Conservation (phyloP, 2,113 vertebrate species). For the Barnardius zonarius region DNA sequence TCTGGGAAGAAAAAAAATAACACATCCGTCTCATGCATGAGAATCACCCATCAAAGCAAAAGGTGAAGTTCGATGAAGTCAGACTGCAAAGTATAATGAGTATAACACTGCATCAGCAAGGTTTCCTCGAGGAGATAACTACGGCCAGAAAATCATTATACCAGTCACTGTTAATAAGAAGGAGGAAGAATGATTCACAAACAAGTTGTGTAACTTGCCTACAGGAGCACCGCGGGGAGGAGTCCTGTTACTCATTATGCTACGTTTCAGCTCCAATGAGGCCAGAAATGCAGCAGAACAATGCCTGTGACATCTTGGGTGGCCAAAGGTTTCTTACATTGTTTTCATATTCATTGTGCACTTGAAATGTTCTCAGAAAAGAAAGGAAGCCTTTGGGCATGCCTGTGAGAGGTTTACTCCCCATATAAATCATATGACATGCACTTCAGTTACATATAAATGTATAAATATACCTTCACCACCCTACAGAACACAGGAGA, state of each 20-base stretch:
- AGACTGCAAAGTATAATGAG: neutral
- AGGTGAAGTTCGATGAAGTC: neutral
- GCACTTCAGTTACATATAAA: neutral
- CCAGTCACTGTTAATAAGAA: neutral
- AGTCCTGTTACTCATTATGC: constrained; percentile 35
- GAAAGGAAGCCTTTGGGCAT: neutral
- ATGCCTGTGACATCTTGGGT: neutral
- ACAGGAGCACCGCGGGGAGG: neutral
- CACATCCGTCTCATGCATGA: neutral
- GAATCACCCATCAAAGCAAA: constrained; percentile 1
- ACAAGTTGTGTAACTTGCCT: neutral
- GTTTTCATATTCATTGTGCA: neutral
- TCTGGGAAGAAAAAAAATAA: neutral
- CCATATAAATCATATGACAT: neutral
- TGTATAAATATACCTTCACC: neutral
- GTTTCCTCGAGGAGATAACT: constrained; percentile 21
- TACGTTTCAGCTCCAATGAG: neutral
- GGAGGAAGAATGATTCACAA: constrained; percentile 31
- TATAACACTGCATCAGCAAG: neutral
- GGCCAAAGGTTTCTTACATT: constrained; percentile 15
- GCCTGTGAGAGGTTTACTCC: neutral
- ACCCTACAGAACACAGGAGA: neutral
- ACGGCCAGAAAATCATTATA: neutral
- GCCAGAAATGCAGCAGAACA: neutral
- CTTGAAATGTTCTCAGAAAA: constrained; percentile 18